A percentile compares a stretch with the other conserved stretches of the same genome.
Evolutionary conservation across 1,140 invertebrate species (phyloP).

Genomic region (Ectropis grisescens): DNA sequence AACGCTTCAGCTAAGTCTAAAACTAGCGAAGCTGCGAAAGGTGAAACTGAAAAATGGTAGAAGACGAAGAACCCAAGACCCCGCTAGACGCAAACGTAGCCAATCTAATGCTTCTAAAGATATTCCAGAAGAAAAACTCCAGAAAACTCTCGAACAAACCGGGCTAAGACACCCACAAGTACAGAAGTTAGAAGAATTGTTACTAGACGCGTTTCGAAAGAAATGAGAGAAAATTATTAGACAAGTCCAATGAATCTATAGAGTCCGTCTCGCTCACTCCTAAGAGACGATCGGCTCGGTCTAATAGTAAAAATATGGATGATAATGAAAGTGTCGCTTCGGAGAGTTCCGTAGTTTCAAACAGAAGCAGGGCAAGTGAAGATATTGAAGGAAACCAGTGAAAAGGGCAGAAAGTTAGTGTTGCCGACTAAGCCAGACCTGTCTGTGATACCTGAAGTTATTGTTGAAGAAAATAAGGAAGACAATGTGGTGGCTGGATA

Average conservation of each 20-base stretch:
- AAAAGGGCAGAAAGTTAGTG: slow-evolving; percentile 38
- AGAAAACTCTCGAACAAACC: no score
- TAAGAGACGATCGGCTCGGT: no score
- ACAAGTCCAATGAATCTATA: slow-evolving; percentile 19
- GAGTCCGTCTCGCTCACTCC: no score
- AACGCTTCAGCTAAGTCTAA: no score
- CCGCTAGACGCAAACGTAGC: slow-evolving; percentile 22
- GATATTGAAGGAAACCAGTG: no score
- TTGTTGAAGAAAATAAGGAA: slow-evolving; percentile 22
- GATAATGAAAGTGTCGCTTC: slow-evolving; percentile 40
- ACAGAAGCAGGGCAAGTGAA: slow-evolving; percentile 15
- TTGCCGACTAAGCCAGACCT: slow-evolving; percentile 45
- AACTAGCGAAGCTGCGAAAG: no score
- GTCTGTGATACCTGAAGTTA: slow-evolving; percentile 58
- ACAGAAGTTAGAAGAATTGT: slow-evolving; percentile 43
- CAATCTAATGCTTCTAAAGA: slow-evolving; percentile 31
- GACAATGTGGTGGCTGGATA: slow-evolving; percentile 28
- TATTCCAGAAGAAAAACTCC: slow-evolving; percentile 14
- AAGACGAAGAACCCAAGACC: slow-evolving; percentile 21
- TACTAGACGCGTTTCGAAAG: slow-evolving; percentile 40
- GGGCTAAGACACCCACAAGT: no score
- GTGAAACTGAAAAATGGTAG: not conserved
- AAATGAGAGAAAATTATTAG: slow-evolving; percentile 22
- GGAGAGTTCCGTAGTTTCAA: slow-evolving; percentile 20
- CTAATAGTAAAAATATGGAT: slow-evolving; percentile 38